Evolutionary conservation across 1,140 invertebrate genomes (phyloP), one percentile per base, ranked within the genome.

Genomic region (Diorhabda elongata): DNA sequence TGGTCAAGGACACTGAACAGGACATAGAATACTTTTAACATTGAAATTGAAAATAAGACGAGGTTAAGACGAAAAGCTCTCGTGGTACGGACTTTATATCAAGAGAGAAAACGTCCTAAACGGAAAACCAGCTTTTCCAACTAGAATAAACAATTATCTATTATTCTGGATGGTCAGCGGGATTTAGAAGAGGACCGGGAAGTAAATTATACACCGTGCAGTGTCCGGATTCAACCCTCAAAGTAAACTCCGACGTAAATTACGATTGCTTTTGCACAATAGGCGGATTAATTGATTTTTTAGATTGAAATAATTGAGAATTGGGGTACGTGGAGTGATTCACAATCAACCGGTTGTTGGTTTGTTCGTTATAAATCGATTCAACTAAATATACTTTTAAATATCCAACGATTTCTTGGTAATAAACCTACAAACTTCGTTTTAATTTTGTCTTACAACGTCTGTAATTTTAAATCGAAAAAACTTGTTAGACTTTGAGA

Each of bases 81-180:
- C 26, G 26, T 26, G 0, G 26, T 26, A 26, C 26, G 26, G 26
- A 26, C 26, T 26, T 26, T 26, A 26, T 26, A 26, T 26, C 26
- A 26, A 26, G 26, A 52, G 47, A 52, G 47, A 6, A 52, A 2
- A n/a, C 47, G n/a, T 52, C 47, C 47, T 8, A 52, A 6, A 52
- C 6, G 47, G 6, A 52, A 52, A 6, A 52, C 6, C 6, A n/a
- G 47, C 47, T 52, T 52, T 52, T n/a, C 47, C 47, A 52, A 52
- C 47, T 52, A 52, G n/a, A 52, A 52, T 52, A 52, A 52, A 52
- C 47, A 52, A 52, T 52, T 52, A 52, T 52, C 47, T 52, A 52
- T 52, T 52, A 52, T 52, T 52, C 47, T 52, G 47, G 47, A 52
- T 52, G 47, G 47, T 52, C 47, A 52, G 47, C 47, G 47, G 47